Percentiles rank a stretch among this genome's conserved stretches.
These are phyloP conservation scores for Micronycteris hirsuta DNA, from an alignment of 2,113 vertebrate species.

Conservation along the genomic window DNA sequence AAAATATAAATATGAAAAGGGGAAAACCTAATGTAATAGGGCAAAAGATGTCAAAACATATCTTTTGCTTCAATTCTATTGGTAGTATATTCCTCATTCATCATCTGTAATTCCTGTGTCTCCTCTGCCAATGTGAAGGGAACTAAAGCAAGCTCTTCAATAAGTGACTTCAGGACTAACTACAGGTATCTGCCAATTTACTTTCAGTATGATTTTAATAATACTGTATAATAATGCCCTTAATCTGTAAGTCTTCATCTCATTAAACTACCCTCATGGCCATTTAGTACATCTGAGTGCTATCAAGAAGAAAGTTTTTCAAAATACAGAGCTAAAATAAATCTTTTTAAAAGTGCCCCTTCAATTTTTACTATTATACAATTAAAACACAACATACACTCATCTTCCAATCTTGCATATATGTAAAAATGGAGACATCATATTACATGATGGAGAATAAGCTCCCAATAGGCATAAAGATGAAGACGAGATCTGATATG, in stretches of 20 bases:
- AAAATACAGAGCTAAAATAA: conserved; percentile 63
- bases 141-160: conserved; percentile 55
- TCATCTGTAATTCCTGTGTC: neutral
- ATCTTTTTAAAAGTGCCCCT: neutral
- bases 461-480: neutral
- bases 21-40: conserved; percentile 46
- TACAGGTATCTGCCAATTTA: conserved; percentile 71
- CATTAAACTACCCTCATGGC: conserved; percentile 69
- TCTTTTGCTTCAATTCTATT: conserved; percentile 9
- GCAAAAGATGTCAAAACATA: conserved; percentile 19
- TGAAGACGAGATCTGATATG: neutral
- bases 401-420: conserved; percentile 11
- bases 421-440: conserved; percentile 65
- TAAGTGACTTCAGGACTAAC: conserved; percentile 59
- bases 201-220: conserved; percentile 69
- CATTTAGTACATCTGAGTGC: conserved; percentile 69
- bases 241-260: conserved; percentile 46
- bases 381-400: conserved; percentile 61
- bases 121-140: conserved; percentile 19
- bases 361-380: conserved; percentile 64
- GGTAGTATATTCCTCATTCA: conserved; percentile 34
- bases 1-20: conserved; percentile 68
- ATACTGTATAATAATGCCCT: conserved; percentile 62
- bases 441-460: conserved; percentile 51
- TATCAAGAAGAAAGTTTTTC: conserved; percentile 63